phyloP scores from a whole-genome alignment of 2,888 invertebrate species.

The Xylocampa areola region DNA sequence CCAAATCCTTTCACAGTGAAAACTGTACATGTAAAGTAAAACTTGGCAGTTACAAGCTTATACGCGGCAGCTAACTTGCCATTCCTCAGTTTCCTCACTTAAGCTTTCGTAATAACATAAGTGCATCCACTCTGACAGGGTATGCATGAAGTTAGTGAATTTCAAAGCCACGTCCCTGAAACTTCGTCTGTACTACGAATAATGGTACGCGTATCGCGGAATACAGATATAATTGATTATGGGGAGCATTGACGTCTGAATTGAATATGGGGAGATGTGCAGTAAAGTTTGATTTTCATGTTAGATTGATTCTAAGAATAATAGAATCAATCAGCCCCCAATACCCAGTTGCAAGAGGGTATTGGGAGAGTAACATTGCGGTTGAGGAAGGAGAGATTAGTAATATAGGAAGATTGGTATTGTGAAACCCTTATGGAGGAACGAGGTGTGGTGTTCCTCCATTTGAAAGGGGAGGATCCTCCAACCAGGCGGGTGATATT shows the following conservation, averaged over 20 bases:
- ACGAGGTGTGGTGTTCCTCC: no score
- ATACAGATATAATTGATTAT: conserved; percentile 38
- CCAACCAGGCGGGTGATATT: no score
- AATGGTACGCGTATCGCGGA: conserved; percentile 27
- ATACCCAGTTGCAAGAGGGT: no score
- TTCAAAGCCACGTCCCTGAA: conserved; percentile 58
- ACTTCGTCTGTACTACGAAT: conserved; percentile 50
- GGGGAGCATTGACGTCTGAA: background rate
- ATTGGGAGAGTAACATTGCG: no score
- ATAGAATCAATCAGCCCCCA: no score
- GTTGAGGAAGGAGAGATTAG: no score
- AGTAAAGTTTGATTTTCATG: no score
- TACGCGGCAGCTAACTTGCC: conserved; percentile 47
- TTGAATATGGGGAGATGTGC: background rate
- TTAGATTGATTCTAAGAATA: no score
- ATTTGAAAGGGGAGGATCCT: no score
- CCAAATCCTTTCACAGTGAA: conserved; percentile 10
- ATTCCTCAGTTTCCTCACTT: conserved; percentile 53
- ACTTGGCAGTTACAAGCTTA: conserved; percentile 25
- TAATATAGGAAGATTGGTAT: no score
- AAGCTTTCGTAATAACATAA: conserved; percentile 65
- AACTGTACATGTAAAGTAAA: conserved; percentile 18
- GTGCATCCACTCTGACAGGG: conserved; percentile 57
- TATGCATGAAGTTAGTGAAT: conserved; percentile 57
- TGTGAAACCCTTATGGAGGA: no score